Evolutionary conservation across 2,113 vertebrate genomes (phyloP), one percentile per base, ranked within the genome.

Genomic region (Callospermophilus lateralis): DNA sequence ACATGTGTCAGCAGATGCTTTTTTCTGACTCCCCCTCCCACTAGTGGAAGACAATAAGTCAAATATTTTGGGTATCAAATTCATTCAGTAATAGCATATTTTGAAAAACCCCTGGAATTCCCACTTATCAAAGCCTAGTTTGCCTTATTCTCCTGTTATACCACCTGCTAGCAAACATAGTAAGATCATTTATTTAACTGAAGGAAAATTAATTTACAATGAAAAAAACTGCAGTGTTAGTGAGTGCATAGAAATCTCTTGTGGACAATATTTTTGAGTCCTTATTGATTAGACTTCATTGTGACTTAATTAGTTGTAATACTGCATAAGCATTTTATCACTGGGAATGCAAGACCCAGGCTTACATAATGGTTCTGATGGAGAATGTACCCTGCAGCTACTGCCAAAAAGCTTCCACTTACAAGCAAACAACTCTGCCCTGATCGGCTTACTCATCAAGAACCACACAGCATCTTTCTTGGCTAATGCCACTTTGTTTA

Each of bases 241-340:
- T 70, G 42, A 96, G 78, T 73, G 45, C 91, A 42, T 72, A 73
- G 91, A 92, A 85, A 93, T 96, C 97, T 97, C 97, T 91, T 93
- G 97, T 94, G 93, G 95, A 95, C 94, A 92, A 81, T 98, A 92
- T 95, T 94, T 96, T 96, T 97, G 96, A 97, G 91, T 96, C 81
- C 4, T 93, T 95, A 97, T 98, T 96, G 96, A 97, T 97, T 95
- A 94, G 92, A 94, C 63, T 97, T 97, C 94, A 73, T 89, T 96
- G 94, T 89, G 93, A 87, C 84, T 97, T 96, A 97, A 97, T 95
- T 96, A 96, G 89, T 93, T 83, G 84, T 93, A 95, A 94, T 96
- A 91, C 76, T 88, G 48, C 93, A 88, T 84, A 84, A 97, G 83
- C 93, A 90, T 96, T 95, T 97, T 86, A 96, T 97, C 80, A 51